These are phyloP conservation scores for Carposina sasakii DNA, from an alignment of 1,140 invertebrate species.

Conservation along the genomic window DNA sequence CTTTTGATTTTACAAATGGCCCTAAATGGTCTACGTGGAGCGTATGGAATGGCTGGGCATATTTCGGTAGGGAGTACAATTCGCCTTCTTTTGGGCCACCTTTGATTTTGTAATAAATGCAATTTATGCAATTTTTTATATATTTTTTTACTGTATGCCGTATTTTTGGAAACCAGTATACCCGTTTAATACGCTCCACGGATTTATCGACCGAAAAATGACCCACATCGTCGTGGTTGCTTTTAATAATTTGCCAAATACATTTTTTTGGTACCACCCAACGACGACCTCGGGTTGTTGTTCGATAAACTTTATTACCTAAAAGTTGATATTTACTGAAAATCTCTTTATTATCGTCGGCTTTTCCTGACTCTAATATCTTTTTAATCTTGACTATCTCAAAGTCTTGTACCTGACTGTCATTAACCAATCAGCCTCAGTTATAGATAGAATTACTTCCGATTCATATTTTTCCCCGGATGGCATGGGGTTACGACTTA, in stretches of 20 bases:
- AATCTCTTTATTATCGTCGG: background rate
- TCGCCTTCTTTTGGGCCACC: conserved; percentile 10
- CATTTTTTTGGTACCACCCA: background rate
- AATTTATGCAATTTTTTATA: conserved; percentile 15
- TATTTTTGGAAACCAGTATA: conserved; percentile 20
- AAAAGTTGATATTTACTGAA: conserved; percentile 1
- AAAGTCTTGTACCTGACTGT: conserved; percentile 19
- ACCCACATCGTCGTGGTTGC: conserved; percentile 5
- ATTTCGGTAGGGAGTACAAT: conserved; percentile 4
- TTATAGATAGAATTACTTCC: conserved; percentile 8
- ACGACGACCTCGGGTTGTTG: background rate
- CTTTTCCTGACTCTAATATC: background rate
- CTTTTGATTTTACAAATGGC: background rate
- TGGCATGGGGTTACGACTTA: conserved; percentile 24
- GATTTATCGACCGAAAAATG: conserved; percentile 6
- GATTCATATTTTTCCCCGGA: background rate
- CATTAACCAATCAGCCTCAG: conserved; percentile 9
- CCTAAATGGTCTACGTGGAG: conserved; percentile 4
- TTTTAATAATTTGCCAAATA: background rate
- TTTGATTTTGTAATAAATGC: conserved; percentile 9
- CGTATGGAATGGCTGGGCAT: background rate
- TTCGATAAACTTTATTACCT: background rate
- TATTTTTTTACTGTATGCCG: conserved; percentile 13
- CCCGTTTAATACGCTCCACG: conserved; percentile 7
- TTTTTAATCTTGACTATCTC: conserved; percentile 9